Evolutionary conservation across 2,797 vertebrate genomes (phyloP).

Genomic region (Sebastes vulpes): DNA sequence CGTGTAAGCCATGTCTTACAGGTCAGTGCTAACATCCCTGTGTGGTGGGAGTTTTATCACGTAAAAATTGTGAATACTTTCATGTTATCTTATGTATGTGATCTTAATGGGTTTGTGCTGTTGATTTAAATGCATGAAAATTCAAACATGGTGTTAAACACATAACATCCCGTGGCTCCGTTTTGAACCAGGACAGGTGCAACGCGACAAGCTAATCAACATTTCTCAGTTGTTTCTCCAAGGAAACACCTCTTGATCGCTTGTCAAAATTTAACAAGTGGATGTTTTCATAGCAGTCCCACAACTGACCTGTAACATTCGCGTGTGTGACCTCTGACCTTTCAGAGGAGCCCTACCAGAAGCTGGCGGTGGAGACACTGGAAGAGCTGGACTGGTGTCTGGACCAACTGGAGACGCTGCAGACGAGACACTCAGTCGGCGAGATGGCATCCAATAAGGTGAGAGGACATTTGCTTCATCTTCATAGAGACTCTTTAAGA

Average conservation of each 20-base stretch:
- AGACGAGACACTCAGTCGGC: conserved; percentile 93
- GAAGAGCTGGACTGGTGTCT: conserved; percentile 97
- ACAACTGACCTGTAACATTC: not conserved
- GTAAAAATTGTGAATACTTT: not conserved
- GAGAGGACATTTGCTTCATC: conserved; percentile 26
- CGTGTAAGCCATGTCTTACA: conserved; percentile 83
- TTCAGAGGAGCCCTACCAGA: conserved; percentile 91
- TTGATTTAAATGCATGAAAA: not conserved
- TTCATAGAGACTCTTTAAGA: not conserved
- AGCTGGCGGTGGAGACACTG: conserved; percentile 91
- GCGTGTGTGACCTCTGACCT: conserved; percentile 39
- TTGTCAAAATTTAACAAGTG: not conserved
- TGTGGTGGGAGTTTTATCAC: not conserved
- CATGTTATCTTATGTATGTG: not conserved
- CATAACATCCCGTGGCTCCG: not conserved
- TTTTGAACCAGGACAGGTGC: not conserved
- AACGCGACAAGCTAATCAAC: not conserved
- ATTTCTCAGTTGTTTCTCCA: not conserved
- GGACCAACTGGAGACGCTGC: conserved; percentile 95
- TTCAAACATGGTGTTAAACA: not conserved
- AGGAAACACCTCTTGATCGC: not conserved
- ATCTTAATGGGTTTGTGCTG: not conserved
- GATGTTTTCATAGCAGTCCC: not conserved
- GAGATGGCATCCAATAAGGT: conserved; percentile 99
- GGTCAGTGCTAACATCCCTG: conserved; percentile 81